phyloP scores from a whole-genome alignment of 2,113 vertebrate genomes.

The Halichoeres trimaculatus region DNA sequence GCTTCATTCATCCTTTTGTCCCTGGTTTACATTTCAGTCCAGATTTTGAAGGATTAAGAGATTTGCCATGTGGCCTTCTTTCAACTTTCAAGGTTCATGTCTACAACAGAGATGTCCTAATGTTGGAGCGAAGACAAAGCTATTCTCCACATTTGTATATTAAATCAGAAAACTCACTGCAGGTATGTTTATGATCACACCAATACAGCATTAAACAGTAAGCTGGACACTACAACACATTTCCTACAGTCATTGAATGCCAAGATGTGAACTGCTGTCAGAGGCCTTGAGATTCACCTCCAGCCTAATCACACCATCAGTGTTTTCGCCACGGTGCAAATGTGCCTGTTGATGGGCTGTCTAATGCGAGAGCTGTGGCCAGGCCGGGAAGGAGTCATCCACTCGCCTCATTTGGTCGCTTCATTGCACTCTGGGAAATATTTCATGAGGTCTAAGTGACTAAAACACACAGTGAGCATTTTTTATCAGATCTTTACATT shows the following conservation, averaged over 20 bases:
- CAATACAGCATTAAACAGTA: background rate
- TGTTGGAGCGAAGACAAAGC: constrained; percentile 1
- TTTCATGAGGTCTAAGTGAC: constrained; percentile 86
- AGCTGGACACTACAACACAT: constrained; percentile 24
- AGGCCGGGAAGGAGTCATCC: constrained; percentile 72
- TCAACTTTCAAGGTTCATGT: constrained; percentile 43
- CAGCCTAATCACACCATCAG: constrained; percentile 76
- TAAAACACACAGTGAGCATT: constrained; percentile 81
- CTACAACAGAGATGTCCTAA: constrained; percentile 29
- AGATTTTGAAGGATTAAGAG: constrained; percentile 68
- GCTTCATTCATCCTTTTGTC: constrained; percentile 36
- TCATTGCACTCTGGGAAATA: constrained; percentile 82
- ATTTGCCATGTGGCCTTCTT: constrained; percentile 62
- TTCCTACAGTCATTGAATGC: constrained; percentile 38
- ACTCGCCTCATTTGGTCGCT: constrained; percentile 74
- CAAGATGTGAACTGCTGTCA: constrained; percentile 64
- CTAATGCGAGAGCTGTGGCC: constrained; percentile 73
- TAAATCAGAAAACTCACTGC: background rate
- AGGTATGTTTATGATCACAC: constrained; percentile 19
- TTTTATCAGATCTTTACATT: constrained; percentile 80
- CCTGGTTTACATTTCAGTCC: constrained; percentile 47
- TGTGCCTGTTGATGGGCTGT: constrained; percentile 77
- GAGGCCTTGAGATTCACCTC: constrained; percentile 76
- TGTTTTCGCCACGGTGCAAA: constrained; percentile 68
- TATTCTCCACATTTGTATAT: constrained; percentile 1